Conservation (phyloP, 2,113 vertebrate species). For the Notiomystis cincta region DNA sequence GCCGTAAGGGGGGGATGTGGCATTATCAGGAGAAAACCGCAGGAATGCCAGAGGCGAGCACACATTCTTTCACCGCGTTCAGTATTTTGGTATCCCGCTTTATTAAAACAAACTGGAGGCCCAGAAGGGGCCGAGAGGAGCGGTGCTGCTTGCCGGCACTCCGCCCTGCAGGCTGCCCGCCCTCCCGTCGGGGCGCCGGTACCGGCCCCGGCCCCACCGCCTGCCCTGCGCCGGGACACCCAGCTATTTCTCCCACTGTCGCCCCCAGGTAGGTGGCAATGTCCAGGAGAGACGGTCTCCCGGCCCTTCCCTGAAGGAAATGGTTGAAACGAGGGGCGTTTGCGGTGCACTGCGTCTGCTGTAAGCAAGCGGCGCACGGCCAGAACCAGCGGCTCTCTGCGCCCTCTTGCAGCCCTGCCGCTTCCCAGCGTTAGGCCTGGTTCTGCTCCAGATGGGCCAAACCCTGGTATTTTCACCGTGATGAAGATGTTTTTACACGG, state of each 20-base stretch:
- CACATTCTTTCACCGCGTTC: neutral
- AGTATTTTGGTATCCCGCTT: neutral
- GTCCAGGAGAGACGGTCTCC: fast-evolving
- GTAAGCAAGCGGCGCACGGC: fast-evolving
- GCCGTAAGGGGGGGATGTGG: too few relatives aligned
- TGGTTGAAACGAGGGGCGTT: neutral
- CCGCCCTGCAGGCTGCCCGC: too few relatives aligned
- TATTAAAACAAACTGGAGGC: neutral
- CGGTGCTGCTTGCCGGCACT: neutral
- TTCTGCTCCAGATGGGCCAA: neutral
- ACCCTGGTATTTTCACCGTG: neutral
- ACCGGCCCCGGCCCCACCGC: too few relatives aligned
- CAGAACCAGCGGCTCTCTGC: neutral
- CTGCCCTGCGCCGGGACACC: fast-evolving
- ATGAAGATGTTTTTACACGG: neutral
- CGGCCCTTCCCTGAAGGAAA: neutral
- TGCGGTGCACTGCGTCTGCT: fast-evolving
- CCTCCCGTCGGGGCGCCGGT: too few relatives aligned
- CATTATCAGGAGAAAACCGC: neutral
- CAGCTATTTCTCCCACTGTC: too few relatives aligned
- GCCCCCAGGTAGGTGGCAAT: neutral
- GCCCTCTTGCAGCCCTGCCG: neutral
- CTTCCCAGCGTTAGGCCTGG: neutral
- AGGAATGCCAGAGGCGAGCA: neutral
- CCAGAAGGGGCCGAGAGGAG: neutral